phyloP scores from a whole-genome alignment of 2,888 invertebrate species.

The Drosophila subsilvestris region DNA sequence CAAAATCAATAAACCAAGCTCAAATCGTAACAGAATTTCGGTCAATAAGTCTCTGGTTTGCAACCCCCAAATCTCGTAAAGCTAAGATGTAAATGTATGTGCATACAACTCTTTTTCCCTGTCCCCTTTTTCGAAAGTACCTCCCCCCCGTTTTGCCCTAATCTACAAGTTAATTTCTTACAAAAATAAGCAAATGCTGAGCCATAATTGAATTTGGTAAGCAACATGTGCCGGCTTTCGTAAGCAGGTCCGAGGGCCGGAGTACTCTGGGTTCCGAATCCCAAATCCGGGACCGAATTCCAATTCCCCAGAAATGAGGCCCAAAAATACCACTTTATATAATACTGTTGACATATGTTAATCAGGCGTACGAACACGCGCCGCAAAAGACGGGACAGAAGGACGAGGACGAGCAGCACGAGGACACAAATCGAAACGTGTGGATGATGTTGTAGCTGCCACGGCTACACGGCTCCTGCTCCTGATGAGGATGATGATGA shows the following conservation, averaged over 20 bases:
- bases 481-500: conserved; percentile 41
- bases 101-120: conserved; percentile 25
- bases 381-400: conserved; percentile 36
- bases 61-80: not conserved
- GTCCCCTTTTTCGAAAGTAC: too few species aligned
- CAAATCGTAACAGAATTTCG: not conserved
- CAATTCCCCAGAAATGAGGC: conserved; percentile 48
- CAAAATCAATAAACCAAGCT: not conserved
- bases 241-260: conserved; percentile 39
- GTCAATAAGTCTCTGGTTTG: not conserved
- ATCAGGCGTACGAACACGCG: conserved; percentile 83
- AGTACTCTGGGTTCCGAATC: not conserved
- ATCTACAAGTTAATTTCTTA: conserved; percentile 74
- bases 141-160: conserved; percentile 12
- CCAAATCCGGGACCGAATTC: conserved; percentile 49
- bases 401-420: conserved; percentile 23
- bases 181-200: conserved; percentile 74
- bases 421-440: conserved; percentile 58
- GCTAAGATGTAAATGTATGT: conserved; percentile 30
- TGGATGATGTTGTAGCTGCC: conserved; percentile 47
- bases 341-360: conserved; percentile 84
- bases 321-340: conserved; percentile 77
- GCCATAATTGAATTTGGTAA: conserved; percentile 77
- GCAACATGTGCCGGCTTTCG: conserved; percentile 48
- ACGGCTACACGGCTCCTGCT: conserved; percentile 4